Conservation (phyloP, 1,140 invertebrate species). For the Bicyclus anynana region DNA sequence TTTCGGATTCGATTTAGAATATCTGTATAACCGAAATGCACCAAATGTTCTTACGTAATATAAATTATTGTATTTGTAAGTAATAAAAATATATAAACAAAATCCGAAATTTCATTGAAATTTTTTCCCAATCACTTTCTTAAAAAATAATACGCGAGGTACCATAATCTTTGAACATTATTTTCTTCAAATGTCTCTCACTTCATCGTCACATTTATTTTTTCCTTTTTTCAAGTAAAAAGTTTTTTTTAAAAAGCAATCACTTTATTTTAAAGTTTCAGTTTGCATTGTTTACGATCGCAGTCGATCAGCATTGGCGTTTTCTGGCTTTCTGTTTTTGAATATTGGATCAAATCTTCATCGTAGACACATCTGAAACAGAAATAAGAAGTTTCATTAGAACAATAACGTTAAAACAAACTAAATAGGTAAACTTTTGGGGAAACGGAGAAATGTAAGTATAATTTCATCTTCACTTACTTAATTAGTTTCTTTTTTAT, state of each 20-base stretch:
- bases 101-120: neutral
- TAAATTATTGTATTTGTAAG: too few relatives aligned
- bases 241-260: neutral
- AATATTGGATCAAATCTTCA: too few relatives aligned
- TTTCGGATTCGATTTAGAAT: too few relatives aligned
- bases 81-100: neutral
- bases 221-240: neutral
- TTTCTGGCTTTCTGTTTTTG: too few relatives aligned
- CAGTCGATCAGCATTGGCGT: neutral
- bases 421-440: too few relatives aligned
- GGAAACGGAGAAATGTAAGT: too few relatives aligned
- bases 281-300: too few relatives aligned
- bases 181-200: constrained; percentile 32
- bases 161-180: constrained; percentile 32
- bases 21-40: too few relatives aligned
- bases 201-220: neutral
- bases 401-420: neutral
- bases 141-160: constrained; percentile 33
- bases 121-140: neutral
- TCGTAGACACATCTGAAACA: neutral
- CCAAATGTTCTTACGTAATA: too few relatives aligned
- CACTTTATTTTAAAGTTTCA: neutral
- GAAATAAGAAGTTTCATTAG: neutral
- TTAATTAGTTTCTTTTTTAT: too few relatives aligned
- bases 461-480: too few relatives aligned